Evolutionary conservation across 2,797 vertebrate genomes (phyloP), one percentile per base, ranked within the genome.

Genomic region (Tapirus indicus): DNA sequence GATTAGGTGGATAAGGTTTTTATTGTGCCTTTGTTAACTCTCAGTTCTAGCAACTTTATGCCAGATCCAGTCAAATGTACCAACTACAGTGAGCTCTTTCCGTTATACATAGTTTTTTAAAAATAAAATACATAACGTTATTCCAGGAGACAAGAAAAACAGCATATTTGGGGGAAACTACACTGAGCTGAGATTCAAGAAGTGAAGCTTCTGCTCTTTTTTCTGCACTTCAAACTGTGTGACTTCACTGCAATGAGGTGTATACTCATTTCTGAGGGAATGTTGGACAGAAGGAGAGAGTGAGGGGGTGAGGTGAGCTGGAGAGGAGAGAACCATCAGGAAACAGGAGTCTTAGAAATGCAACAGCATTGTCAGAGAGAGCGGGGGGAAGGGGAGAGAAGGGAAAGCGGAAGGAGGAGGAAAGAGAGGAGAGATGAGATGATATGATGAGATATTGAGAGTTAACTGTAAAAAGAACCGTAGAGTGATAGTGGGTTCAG

Each of bases 231-330:
- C 27, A 68, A 44, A n/a, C 9, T 20, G 2, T n/a, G 12, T 77
- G 14, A 4, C 47, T 35, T 95, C 38, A 72, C 32, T 32, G 6
- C 23, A 25, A 5, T 58, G 47, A 64, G n/a, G 41, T 32, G 6
- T 58, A 3, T 2, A 47, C 20, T 84, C 21, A 35, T 16, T 35
- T 87, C 38, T 79, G 23, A 62, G 44, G 16, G 58, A 60, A 66
- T 14, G 5, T 9, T 54, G 14, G 25, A 84, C 9, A 21, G n/a
- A 69, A 44, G 44, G 27, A 44, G 23, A 16, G 18, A 27, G 0
- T 3, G n/a, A 12, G 3, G 3, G n/a, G 0, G 0, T 17, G 4
- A 75, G 17, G 6, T 3, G 5, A 56, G 4, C 9, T 25, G 38
- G 25, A 66, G 27, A 83, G 17, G 16, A 62, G 20, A 41, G 7